These are phyloP conservation scores for Dromius quadrimaculatus DNA, from an alignment of 2,888 invertebrate species.

Conservation along the genomic window DNA sequence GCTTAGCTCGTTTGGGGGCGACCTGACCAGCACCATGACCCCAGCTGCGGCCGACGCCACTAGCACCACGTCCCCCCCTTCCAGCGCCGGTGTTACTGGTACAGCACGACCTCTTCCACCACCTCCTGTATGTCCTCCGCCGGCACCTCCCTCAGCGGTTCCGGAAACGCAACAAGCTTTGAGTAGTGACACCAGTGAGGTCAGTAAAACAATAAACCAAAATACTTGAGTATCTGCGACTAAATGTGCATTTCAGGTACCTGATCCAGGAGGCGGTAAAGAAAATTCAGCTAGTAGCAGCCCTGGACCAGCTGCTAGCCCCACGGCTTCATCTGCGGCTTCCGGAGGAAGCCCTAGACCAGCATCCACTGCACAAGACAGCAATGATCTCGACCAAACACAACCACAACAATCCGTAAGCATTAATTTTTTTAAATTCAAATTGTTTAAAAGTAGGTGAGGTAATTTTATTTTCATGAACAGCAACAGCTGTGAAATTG, in stretches of 20 bases:
- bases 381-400: neutral
- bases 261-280: neutral
- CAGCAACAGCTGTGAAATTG: too few species aligned
- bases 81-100: too few species aligned
- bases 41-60: neutral
- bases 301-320: neutral
- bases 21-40: neutral
- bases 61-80: neutral
- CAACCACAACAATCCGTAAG: too few species aligned
- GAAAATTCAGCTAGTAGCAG: too few species aligned
- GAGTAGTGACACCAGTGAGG: too few species aligned
- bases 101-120: conserved; percentile 14
- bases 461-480: too few species aligned
- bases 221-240: too few species aligned
- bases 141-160: neutral
- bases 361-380: too few species aligned
- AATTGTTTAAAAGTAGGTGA: too few species aligned
- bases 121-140: neutral
- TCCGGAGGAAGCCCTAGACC: neutral
- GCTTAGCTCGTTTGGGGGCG: neutral
- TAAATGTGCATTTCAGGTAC: too few species aligned
- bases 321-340: neutral
- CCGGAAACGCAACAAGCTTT: neutral
- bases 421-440: too few species aligned
- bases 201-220: too few species aligned